These are phyloP conservation scores for Hydroisotoma schaefferi DNA, from an alignment of 2,888 invertebrate genomes.

Conservation along the genomic window DNA sequence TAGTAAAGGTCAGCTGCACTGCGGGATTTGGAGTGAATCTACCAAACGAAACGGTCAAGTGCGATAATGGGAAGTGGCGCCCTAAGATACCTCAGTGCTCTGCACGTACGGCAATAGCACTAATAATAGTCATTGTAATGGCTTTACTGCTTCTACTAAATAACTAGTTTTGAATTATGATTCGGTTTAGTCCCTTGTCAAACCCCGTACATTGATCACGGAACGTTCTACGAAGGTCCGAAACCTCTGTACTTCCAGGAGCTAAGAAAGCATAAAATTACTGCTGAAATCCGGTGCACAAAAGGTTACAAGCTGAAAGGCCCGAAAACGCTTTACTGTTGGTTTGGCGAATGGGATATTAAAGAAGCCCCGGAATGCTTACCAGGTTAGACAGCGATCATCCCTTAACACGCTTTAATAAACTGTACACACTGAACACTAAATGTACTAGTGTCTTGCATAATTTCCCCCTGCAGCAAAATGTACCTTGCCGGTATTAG, in stretches of 20 bases:
- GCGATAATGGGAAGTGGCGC: conserved; percentile 72
- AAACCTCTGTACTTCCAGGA: conserved; percentile 51
- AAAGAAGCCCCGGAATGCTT: conserved; percentile 69
- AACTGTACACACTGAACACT: background rate
- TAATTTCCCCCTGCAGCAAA: conserved; percentile 57
- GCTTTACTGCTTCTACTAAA: background rate
- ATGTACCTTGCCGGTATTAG: conserved; percentile 65
- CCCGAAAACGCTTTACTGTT: conserved; percentile 68
- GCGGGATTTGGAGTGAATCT: conserved; percentile 73
- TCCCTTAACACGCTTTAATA: background rate
- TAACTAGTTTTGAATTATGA: background rate
- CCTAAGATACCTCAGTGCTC: conserved; percentile 75
- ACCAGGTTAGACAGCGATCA: conserved; percentile 57
- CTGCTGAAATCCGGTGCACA: conserved; percentile 22
- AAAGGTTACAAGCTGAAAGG: conserved; percentile 55
- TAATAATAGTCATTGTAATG: background rate
- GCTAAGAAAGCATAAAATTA: conserved; percentile 61
- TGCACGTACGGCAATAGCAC: conserved; percentile 59
- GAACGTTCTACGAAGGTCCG: conserved; percentile 45
- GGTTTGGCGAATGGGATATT: conserved; percentile 78
- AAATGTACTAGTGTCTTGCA: background rate
- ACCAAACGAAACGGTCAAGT: conserved; percentile 59
- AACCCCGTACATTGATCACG: conserved; percentile 44
- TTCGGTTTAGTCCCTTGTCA: conserved; percentile 42
- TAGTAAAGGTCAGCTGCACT: conserved; percentile 71